Conservation (phyloP, 1,140 invertebrate species). For the Platyura marginata region DNA sequence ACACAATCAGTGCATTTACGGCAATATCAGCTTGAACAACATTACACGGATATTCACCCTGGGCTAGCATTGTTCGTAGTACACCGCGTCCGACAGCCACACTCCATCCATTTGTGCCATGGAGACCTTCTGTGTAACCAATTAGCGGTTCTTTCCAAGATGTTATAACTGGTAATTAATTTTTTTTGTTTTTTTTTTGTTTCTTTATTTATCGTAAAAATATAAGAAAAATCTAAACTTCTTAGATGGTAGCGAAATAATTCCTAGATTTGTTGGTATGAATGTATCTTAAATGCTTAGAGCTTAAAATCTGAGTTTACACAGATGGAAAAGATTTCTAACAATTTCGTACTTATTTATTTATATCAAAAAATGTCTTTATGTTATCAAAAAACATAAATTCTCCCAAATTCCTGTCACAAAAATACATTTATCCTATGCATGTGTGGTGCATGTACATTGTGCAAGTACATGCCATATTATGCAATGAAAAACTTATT, state of each 20-base stretch:
- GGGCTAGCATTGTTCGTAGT: background rate
- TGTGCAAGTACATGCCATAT: too few species aligned
- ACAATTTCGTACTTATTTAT: too few species aligned
- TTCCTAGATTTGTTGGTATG: background rate
- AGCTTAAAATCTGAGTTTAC: background rate
- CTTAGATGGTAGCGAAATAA: background rate
- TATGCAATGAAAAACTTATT: too few species aligned
- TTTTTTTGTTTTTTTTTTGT: background rate
- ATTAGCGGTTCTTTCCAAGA: slow-evolving; percentile 42
- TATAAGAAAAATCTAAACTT: too few species aligned
- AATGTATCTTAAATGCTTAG: background rate
- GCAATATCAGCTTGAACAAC: background rate
- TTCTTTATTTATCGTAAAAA: too few species aligned
- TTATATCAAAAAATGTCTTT: too few species aligned
- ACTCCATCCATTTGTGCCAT: slow-evolving; percentile 31
- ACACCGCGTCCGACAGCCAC: background rate
- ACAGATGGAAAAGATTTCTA: background rate
- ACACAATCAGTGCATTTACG: background rate
- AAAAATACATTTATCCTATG: too few species aligned
- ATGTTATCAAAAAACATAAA: too few species aligned
- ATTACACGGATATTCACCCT: background rate
- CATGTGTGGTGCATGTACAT: too few species aligned
- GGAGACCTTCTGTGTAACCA: slow-evolving; percentile 82
- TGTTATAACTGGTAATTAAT: slow-evolving; percentile 31
- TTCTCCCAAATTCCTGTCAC: too few species aligned